Evolutionary conservation across 2,797 vertebrate species (phyloP).

Genomic region (Pogoniulus pusillus): DNA sequence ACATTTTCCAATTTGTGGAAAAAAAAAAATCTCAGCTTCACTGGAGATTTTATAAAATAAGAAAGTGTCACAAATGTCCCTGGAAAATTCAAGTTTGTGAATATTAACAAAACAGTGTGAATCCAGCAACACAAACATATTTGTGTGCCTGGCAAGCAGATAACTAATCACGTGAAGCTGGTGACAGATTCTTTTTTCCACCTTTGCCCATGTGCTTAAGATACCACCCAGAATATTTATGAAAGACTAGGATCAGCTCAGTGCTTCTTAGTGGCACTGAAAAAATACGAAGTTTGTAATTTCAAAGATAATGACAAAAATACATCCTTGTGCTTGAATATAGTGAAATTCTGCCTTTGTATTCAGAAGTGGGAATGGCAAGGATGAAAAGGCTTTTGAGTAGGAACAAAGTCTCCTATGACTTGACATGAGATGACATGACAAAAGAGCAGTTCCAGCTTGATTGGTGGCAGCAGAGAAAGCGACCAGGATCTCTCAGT

Average conservation of each 20-base stretch:
- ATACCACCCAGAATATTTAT: background rate
- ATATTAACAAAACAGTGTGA: background rate
- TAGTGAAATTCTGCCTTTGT: fast-evolving
- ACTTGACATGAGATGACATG: no score
- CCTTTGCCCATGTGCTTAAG: background rate
- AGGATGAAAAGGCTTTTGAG: background rate
- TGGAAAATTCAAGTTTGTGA: background rate
- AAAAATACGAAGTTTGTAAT: background rate
- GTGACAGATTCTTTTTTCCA: background rate
- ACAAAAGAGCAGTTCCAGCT: background rate
- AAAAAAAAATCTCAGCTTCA: background rate
- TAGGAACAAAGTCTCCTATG: background rate
- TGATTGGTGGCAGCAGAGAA: background rate
- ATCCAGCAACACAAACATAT: background rate
- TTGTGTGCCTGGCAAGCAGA: background rate
- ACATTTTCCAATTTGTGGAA: background rate
- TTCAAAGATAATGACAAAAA: background rate
- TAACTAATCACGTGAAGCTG: background rate
- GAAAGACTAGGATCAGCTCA: background rate
- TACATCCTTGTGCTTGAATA: background rate
- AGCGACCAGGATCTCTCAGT: background rate
- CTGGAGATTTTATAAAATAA: background rate
- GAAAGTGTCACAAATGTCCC: background rate
- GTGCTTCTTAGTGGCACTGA: background rate
- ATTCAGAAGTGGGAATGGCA: background rate